These are phyloP conservation scores for Clepsis dumicolana DNA, from an alignment of 2,888 invertebrate species.

Conservation along the genomic window DNA sequence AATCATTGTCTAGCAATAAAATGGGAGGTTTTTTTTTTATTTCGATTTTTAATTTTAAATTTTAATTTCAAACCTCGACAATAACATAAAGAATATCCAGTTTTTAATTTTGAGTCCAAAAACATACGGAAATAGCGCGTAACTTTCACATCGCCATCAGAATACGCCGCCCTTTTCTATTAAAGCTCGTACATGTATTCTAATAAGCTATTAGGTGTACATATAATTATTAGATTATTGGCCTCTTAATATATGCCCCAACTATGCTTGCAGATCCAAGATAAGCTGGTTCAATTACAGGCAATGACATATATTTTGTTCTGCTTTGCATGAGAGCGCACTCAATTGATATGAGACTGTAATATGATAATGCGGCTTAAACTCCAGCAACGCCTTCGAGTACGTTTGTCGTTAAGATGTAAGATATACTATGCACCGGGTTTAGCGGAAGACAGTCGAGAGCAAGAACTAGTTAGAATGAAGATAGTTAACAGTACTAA, in stretches of 20 bases:
- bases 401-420: slow-evolving; percentile 7
- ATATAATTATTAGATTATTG: slow-evolving; percentile 69
- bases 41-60: too few species aligned
- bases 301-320: slow-evolving; percentile 28
- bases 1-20: too few species aligned
- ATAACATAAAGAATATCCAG: too few species aligned
- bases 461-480: not conserved
- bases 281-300: slow-evolving; percentile 34
- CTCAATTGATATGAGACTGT: slow-evolving; percentile 28
- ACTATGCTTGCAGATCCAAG: slow-evolving; percentile 29
- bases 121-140: not conserved
- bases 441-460: not conserved
- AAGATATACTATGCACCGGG: not conserved
- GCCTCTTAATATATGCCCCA: slow-evolving; percentile 59
- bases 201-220: slow-evolving; percentile 61
- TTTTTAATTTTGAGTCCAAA: too few species aligned
- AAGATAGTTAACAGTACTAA: not conserved
- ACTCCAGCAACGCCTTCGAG: slow-evolving; percentile 2
- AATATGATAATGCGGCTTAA: slow-evolving; percentile 23
- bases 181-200: slow-evolving; percentile 59
- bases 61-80: too few species aligned
- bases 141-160: slow-evolving; percentile 44
- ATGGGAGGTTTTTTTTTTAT: too few species aligned
- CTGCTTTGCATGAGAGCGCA: slow-evolving; percentile 33
- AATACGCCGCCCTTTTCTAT: slow-evolving; percentile 56